Base-by-base conservation (phyloP, 2,797 vertebrate genomes). In the Gadopsis bispinosus region DNA sequence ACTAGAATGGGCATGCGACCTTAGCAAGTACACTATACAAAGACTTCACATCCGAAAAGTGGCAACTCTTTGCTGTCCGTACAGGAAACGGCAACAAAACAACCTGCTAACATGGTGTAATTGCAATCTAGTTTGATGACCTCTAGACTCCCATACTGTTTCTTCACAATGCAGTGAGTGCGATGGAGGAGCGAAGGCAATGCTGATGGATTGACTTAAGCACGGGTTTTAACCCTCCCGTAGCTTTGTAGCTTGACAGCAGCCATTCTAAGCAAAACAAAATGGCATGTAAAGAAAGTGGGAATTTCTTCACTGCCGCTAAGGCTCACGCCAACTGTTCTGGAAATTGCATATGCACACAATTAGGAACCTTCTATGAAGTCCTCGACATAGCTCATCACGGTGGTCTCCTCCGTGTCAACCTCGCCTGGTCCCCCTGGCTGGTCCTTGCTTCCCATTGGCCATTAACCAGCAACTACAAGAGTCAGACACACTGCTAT, bases 111-210 rank as follows among this genome's bases (percentile, higher is more conserved):
- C 33, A 60, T 10, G 14, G 1, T 69, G 33, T 19, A 72, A 54
- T 10, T 58, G 62, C n/a, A 31, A 73, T 22, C n/a, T 29, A 59
- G 39, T 39, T 39, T 19, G 45, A 48, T 62, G 64, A 75, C 62
- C 64, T 69, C 59, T 59, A 35, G 43, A n/a, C 33, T 12, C 3
- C 0, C 12, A 19, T 1, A 37, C 31, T 54, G 41, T 73, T 55
- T 54, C n/a, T 20, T 61, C 48, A 51, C 7, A 62, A 31, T 55
- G 9, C 12, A 58, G 26, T 26, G 9, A 31, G 26, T 22, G 62
- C 35, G 16, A 35, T 1, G 35, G 35, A 35, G 35, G 35, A 7
- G 7, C n/a, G 47, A 20, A 1, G 14, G 19, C 17, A 64, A 35
- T 48, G 29, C 59, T 71, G n/a, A 51, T 29, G 4, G 13, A 37